Evolutionary conservation across 2,113 vertebrate species (phyloP).

Genomic region (Hoplias malabaricus): DNA sequence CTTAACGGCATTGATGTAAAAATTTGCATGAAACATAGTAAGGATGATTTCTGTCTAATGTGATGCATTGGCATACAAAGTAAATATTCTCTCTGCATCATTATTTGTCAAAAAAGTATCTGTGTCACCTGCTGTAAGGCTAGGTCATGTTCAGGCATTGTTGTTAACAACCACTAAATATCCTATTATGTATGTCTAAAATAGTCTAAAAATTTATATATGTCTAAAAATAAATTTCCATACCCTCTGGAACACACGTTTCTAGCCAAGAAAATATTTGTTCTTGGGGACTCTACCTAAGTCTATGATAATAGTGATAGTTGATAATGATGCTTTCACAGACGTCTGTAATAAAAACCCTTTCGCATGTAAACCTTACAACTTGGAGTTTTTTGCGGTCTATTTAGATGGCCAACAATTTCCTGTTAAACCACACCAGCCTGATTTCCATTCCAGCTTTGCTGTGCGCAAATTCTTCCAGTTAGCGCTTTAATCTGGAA

Average conservation of each 20-base stretch:
- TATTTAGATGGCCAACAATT: neutral
- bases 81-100: neutral
- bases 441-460: too few species aligned
- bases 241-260: neutral
- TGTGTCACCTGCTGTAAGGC: neutral
- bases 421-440: neutral
- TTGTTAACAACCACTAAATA: neutral
- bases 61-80: neutral
- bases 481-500: too few species aligned
- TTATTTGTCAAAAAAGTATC: neutral
- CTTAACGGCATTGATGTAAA: too few species aligned
- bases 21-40: neutral
- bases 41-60: neutral
- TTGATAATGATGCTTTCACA: too few species aligned
- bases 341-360: neutral
- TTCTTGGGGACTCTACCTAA: neutral
- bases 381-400: conserved; percentile 10
- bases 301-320: too few species aligned
- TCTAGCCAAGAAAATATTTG: neutral
- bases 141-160: neutral
- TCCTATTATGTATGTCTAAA: neutral
- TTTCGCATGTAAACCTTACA: conserved; percentile 12
- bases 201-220: too few species aligned
- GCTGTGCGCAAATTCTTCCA: too few species aligned
- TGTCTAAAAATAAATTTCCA: too few species aligned